Conservation (phyloP, 2,113 vertebrate species). For the Scomber colias region DNA sequence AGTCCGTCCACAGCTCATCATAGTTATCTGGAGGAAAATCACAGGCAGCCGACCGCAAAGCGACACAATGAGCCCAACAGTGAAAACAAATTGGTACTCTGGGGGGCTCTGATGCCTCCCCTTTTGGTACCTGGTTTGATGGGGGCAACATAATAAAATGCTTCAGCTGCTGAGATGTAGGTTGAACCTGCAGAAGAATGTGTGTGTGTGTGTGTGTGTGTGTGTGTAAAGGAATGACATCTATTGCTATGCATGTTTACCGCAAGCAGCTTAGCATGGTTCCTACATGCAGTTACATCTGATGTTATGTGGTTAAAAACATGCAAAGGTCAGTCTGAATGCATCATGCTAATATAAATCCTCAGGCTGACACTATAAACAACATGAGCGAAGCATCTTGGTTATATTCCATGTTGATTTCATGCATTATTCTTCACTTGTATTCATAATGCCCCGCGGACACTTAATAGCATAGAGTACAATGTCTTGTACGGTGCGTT, state of each 20-base stretch:
- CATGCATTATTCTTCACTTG: constrained; percentile 18
- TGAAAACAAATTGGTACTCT: constrained; percentile 62
- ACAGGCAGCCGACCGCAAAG: constrained; percentile 41
- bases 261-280: constrained; percentile 9
- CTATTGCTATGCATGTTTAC: constrained; percentile 18
- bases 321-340: constrained; percentile 37
- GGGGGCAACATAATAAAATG: constrained; percentile 24
- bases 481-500: not conserved
- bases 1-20: constrained; percentile 16
- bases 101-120: constrained; percentile 50
- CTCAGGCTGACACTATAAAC: constrained; percentile 2
- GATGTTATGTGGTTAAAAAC: constrained; percentile 1
- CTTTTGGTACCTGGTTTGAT: constrained; percentile 27
- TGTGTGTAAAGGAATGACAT: not conserved
- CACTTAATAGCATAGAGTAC: constrained; percentile 2
- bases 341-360: constrained; percentile 1
- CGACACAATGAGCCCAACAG: constrained; percentile 52
- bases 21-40: constrained; percentile 47
- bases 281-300: not conserved
- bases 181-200: not conserved
- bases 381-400: constrained; percentile 7
- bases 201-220: not conserved
- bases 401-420: constrained; percentile 35
- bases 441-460: constrained; percentile 4
- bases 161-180: constrained; percentile 18